Evolutionary conservation across 1,140 invertebrate species (phyloP), one percentile per base, ranked within the genome.

Genomic region (Olivierus martensii): DNA sequence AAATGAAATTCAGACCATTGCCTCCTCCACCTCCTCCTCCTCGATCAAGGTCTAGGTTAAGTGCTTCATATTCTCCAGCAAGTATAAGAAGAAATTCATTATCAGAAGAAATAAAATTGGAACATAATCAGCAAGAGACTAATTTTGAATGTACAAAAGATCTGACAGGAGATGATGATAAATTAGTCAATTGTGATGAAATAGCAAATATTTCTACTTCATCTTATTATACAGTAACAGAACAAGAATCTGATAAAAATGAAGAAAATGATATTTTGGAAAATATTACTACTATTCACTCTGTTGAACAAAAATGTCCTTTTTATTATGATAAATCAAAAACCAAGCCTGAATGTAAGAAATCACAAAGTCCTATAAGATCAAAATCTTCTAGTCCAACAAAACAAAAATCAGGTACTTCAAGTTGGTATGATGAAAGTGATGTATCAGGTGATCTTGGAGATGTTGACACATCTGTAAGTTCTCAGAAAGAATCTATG

Each of bases 371-470:
- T 28, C 28, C 28, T 6, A 28, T 28, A 28, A 28, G 28, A 28
- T 28, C 28, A 6, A 28, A 28, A 28, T 28, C 28, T 28, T 28
- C 28, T 28, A 28, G 28, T 28, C 28, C 28, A 28, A 28, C 28
- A 28, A 28, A 28, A 28, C 28, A 28, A 28, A 28, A 28, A 28
- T 28, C 28, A 28, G 28, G 28, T 28, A 28, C 28, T 36, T 55
- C 54, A 6, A 59, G 53, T 56, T 59, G 57, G 57, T 59, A 59
- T 52, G 57, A 59, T 46, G 45, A 51, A 44, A 28, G 36, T 22
- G 52, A 47, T 9, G 49, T 50, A 14, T 42, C 55, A 14, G 53
- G 52, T 34, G 52, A 58, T 36, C 22, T 51, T 6, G 49, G 53
- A 14, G 49, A 58, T 45, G 46, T 49, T 28, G 49, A 45, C 34